phyloP scores from a whole-genome alignment of 2,888 invertebrate genomes.

The Eilema griseolum region DNA sequence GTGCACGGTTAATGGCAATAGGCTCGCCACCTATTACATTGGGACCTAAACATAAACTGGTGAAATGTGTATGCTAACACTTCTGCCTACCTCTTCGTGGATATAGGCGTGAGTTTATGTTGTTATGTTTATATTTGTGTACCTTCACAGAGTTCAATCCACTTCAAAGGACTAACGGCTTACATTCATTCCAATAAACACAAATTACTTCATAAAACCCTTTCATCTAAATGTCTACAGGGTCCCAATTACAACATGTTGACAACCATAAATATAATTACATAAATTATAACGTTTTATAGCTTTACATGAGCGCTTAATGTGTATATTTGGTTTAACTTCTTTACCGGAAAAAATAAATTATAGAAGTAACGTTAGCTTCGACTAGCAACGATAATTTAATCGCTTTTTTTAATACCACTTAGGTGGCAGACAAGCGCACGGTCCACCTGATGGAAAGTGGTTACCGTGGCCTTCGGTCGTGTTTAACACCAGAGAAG shows the following conservation, averaged over 20 bases:
- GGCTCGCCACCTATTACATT: too few species aligned
- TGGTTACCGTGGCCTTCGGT: too few species aligned
- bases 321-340: slow-evolving; percentile 2
- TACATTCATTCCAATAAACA: not conserved
- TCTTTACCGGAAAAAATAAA: slow-evolving; percentile 2
- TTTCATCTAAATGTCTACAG: slow-evolving; percentile 2
- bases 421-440: too few species aligned
- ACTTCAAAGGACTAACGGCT: not conserved
- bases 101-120: too few species aligned
- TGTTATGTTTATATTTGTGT: too few species aligned
- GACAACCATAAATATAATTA: slow-evolving; percentile 10
- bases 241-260: slow-evolving; percentile 15
- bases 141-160: not conserved
- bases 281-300: slow-evolving; percentile 12
- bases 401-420: too few species aligned
- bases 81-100: too few species aligned
- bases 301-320: not conserved
- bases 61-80: too few species aligned
- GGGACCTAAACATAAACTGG: too few species aligned
- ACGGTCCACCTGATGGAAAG: too few species aligned
- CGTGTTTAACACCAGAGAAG: too few species aligned
- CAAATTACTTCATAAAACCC: slow-evolving; percentile 9
- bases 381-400: slow-evolving; percentile 1
- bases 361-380: not conserved
- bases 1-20: too few species aligned